Percentiles rank a stretch among this genome's conserved stretches.
Conservation (phyloP, 1,140 invertebrate species). For the Chrysomallon squamiferum region DNA sequence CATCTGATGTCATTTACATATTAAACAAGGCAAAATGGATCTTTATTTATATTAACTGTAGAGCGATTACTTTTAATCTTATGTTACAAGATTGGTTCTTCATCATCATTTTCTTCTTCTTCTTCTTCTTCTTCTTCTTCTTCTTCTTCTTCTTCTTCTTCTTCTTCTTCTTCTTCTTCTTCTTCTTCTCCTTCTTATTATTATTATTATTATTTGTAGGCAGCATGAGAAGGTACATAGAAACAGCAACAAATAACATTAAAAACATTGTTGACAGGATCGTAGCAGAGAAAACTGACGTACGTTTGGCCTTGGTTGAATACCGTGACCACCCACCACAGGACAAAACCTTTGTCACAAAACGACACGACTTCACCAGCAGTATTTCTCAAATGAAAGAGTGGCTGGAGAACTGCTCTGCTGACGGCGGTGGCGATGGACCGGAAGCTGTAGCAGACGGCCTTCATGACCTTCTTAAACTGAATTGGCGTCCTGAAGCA, state of each 20-base stretch:
- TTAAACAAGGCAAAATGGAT: no score
- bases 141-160: no score
- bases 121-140: no score
- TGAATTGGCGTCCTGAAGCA: slow-evolving; percentile 47
- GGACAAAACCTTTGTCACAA: slow-evolving; percentile 44
- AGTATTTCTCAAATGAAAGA: slow-evolving; percentile 42
- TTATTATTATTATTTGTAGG: no score
- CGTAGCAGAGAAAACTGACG: slow-evolving; percentile 47
- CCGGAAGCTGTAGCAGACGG: slow-evolving; percentile 56
- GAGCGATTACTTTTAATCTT: no score
- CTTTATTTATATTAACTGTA: no score
- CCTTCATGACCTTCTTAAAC: slow-evolving; percentile 46
- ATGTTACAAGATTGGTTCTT: no score
- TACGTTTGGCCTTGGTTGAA: slow-evolving; percentile 49
- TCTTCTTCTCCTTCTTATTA: no score
- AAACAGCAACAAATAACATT: slow-evolving; percentile 48
- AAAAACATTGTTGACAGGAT: slow-evolving; percentile 49
- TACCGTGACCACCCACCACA: slow-evolving; percentile 55
- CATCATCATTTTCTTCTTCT: no score
- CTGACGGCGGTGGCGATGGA: slow-evolving; percentile 49
- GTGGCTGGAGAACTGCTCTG: slow-evolving; percentile 40
- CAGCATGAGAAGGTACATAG: no score
- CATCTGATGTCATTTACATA: no score
- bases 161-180: no score
- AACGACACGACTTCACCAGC: slow-evolving; percentile 50